These are phyloP conservation scores for Balanococcus diminutus DNA, from an alignment of 2,888 invertebrate genomes.

Conservation along the genomic window DNA sequence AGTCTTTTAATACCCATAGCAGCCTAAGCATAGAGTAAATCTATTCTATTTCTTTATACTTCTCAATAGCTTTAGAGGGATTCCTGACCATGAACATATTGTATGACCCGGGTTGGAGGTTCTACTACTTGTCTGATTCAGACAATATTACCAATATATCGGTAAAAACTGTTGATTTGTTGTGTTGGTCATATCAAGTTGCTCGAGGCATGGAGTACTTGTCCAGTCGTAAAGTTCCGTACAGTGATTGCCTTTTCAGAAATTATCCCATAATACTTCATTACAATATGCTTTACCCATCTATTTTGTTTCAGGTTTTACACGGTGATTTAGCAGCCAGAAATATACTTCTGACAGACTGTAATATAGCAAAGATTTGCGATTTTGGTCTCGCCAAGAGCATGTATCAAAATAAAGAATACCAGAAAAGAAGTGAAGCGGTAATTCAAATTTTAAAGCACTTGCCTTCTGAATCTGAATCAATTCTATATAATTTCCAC, in stretches of 20 bases:
- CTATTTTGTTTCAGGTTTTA: conserved; percentile 67
- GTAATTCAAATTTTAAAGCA: not conserved
- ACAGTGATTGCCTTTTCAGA: too few species aligned
- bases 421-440: conserved; percentile 80
- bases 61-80: conserved; percentile 6
- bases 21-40: too few species aligned
- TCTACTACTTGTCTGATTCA: not conserved
- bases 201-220: conserved; percentile 95
- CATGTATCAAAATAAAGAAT: conserved; percentile 84
- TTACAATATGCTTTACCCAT: conserved; percentile 9
- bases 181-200: conserved; percentile 91
- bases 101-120: not conserved
- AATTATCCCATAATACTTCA: not conserved
- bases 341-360: conserved; percentile 85
- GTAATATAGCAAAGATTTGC: conserved; percentile 92
- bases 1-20: too few species aligned
- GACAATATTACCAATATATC: not conserved
- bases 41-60: not conserved
- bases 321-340: conserved; percentile 89
- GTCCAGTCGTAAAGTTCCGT: conserved; percentile 85
- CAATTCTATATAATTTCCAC: not conserved
- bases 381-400: conserved; percentile 94
- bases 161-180: conserved; percentile 79
- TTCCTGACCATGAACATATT: not conserved
- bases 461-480: not conserved